Conservation (phyloP, 2,113 vertebrate species). For the Pleuronectes platessa region DNA sequence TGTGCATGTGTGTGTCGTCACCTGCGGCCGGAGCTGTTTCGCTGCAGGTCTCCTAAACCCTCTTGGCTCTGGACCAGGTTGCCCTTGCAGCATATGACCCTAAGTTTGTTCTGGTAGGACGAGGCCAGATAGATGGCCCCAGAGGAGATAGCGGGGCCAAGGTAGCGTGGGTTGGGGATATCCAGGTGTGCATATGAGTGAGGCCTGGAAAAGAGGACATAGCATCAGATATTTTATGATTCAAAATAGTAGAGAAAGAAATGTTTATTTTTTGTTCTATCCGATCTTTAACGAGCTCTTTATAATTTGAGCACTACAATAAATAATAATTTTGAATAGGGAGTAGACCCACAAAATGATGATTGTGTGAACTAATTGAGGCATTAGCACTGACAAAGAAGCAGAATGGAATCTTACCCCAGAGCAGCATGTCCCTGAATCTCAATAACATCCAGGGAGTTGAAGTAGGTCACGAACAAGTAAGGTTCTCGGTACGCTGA, state of each 20-base stretch:
- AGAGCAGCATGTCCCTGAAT: slow-evolving; percentile 93
- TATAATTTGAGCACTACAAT: neutral
- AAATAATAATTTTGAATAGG: neutral
- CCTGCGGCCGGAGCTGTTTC: slow-evolving; percentile 80
- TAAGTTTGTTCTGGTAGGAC: slow-evolving; percentile 96
- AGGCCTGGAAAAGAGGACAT: slow-evolving; percentile 79
- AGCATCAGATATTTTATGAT: neutral
- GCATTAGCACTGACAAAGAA: slow-evolving; percentile 6
- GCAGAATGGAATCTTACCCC: slow-evolving; percentile 83
- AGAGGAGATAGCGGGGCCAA: slow-evolving; percentile 96
- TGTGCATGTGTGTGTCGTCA: slow-evolving; percentile 10
- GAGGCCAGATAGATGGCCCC: slow-evolving; percentile 97
- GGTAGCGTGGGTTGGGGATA: slow-evolving; percentile 95
- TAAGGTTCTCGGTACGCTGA: slow-evolving; percentile 97
- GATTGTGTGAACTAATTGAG: neutral
- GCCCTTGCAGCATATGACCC: slow-evolving; percentile 98
- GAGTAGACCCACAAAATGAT: neutral
- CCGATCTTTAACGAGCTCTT: neutral
- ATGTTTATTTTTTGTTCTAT: neutral
- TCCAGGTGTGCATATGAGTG: slow-evolving; percentile 95
- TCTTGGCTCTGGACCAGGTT: slow-evolving; percentile 96
- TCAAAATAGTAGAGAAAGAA: neutral
- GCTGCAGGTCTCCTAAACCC: slow-evolving; percentile 86
- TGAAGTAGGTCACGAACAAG: slow-evolving; percentile 98
- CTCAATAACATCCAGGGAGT: slow-evolving; percentile 98